Conservation (phyloP, 2,888 invertebrate genomes). For the Rutpela maculata region DNA sequence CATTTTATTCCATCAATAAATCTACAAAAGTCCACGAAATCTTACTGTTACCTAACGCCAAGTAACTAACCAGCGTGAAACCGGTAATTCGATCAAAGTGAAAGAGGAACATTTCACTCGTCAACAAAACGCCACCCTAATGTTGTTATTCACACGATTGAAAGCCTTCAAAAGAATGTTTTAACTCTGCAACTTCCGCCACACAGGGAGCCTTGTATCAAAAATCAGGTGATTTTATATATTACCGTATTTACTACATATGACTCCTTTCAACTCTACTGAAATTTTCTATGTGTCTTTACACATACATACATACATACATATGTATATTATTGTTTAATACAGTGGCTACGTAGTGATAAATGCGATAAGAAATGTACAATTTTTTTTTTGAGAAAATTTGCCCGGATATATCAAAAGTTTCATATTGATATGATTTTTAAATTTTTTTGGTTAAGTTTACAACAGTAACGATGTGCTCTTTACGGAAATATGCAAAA, state of each 20-base stretch:
- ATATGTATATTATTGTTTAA: no score
- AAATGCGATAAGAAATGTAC: no score
- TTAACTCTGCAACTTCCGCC: neutral
- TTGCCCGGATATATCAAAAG: no score
- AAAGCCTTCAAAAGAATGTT: slow-evolving; percentile 7
- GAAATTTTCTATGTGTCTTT: no score
- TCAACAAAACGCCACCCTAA: slow-evolving; percentile 1
- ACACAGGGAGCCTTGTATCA: neutral
- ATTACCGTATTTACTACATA: neutral
- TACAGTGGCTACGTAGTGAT: no score
- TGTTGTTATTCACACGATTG: slow-evolving; percentile 7
- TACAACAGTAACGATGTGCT: no score
- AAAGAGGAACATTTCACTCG: neutral
- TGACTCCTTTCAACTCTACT: no score
- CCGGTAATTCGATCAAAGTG: slow-evolving; percentile 7
- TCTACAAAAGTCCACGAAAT: neutral
- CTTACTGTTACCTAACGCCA: neutral
- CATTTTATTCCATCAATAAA: neutral
- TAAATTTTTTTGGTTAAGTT: no score
- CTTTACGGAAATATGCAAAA: no score
- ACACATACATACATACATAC: no score
- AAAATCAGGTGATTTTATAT: neutral
- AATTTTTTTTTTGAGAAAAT: no score
- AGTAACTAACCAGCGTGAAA: slow-evolving; percentile 1
- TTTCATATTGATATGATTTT: no score